Conservation (phyloP, 2,797 vertebrate species). For the Melanotaenia boesemani region DNA sequence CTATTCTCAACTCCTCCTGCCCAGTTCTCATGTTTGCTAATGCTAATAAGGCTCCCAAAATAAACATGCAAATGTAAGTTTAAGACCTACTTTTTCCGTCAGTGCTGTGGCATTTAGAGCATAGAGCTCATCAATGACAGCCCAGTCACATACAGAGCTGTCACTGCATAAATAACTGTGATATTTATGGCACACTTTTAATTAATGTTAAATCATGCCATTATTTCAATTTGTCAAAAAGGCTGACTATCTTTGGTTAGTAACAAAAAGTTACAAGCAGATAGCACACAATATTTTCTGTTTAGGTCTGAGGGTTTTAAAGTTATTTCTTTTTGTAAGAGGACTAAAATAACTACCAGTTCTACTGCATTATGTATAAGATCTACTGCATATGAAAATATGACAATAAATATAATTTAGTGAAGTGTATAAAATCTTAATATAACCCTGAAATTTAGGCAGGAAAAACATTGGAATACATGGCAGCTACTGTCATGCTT, state of each 20-base stretch:
- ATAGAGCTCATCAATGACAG: conserved; percentile 1
- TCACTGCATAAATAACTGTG: background rate
- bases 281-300: background rate
- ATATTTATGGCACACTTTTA: background rate
- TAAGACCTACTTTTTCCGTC: conserved; percentile 71
- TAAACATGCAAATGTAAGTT: conserved; percentile 76
- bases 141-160: conserved; percentile 3
- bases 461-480: background rate
- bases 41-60: conserved; percentile 74
- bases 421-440: too few species aligned
- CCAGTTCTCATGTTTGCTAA: conserved; percentile 68
- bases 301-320: background rate
- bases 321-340: too few species aligned
- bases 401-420: too few species aligned
- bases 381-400: too few species aligned
- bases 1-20: conserved; percentile 13
- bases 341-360: too few species aligned
- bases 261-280: background rate
- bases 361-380: too few species aligned
- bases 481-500: background rate
- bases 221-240: background rate
- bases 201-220: background rate
- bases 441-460: too few species aligned
- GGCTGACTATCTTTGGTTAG: background rate
- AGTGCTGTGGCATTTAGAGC: conserved; percentile 10